Percentiles rank a stretch among this genome's conserved stretches.
phyloP scores from a whole-genome alignment of 2,113 vertebrate genomes.

The Halcyon malimbica region DNA sequence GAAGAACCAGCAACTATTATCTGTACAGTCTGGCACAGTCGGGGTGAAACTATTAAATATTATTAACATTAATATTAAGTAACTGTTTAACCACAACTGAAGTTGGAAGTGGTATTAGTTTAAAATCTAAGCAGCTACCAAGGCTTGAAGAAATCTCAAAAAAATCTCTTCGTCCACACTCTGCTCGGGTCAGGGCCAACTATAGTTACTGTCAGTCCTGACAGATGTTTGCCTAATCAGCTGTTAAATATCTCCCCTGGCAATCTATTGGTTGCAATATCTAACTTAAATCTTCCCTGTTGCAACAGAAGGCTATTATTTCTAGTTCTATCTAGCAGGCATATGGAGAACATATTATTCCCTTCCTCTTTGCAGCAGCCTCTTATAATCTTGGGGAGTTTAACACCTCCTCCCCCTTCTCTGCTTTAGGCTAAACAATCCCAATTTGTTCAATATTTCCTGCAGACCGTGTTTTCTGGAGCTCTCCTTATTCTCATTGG shows the following conservation, averaged over 20 bases:
- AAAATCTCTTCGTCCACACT: not conserved
- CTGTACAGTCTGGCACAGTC: not conserved
- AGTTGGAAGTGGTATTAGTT: not conserved
- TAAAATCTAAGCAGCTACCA: slow-evolving; percentile 12
- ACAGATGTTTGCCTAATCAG: slow-evolving; percentile 67
- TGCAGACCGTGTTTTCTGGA: slow-evolving; percentile 42
- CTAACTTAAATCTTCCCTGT: slow-evolving; percentile 50
- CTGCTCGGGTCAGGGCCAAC: not conserved
- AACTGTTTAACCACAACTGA: not conserved
- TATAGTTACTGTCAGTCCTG: slow-evolving; percentile 8
- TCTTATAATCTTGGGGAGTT: slow-evolving; percentile 32
- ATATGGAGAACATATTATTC: slow-evolving; percentile 67
- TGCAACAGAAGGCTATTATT: slow-evolving; percentile 63
- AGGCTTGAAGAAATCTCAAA: slow-evolving; percentile 7
- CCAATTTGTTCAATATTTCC: slow-evolving; percentile 41
- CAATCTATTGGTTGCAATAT: slow-evolving; percentile 60
- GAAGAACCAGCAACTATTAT: not conserved
- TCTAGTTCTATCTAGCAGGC: slow-evolving; percentile 47
- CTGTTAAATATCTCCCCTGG: slow-evolving; percentile 48
- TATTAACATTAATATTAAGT: not conserved
- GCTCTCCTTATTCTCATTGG: slow-evolving; percentile 4
- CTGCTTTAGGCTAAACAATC: slow-evolving; percentile 39
- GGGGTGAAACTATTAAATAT: not conserved
- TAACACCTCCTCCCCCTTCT: slow-evolving; percentile 29
- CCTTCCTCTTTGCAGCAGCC: slow-evolving; percentile 5